Evolutionary conservation across 35 echinoderm and acorn worm species (phyloP).

Genomic region (Ophiothrix spiculata): DNA sequence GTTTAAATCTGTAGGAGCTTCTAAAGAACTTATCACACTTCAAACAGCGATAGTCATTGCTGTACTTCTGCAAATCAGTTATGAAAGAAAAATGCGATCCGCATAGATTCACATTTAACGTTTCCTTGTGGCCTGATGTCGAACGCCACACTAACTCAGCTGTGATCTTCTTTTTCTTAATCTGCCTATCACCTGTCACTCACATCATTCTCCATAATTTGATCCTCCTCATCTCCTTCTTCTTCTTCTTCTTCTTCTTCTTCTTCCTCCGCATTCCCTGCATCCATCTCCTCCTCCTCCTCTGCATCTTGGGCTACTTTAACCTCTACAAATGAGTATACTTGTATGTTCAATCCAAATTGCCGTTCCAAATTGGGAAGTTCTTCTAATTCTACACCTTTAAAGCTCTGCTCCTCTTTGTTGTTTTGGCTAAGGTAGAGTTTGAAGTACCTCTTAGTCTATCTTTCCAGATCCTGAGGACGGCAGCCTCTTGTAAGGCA

Average conservation of each 20-base stretch:
- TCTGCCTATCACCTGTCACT: background rate
- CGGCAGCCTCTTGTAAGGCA: background rate
- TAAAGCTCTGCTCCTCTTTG: background rate
- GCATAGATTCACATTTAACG: background rate
- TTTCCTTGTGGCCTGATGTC: background rate
- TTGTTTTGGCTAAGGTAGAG: background rate
- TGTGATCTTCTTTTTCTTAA: background rate
- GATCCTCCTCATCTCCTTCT: too few relatives aligned
- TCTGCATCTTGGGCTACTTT: too few relatives aligned
- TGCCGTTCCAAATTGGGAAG: background rate
- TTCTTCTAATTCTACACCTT: background rate
- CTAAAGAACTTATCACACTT: background rate
- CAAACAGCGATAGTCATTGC: background rate
- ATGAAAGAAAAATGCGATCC: slow-evolving; percentile 12
- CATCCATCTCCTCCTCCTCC: too few relatives aligned
- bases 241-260: background rate
- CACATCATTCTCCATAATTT: too few relatives aligned
- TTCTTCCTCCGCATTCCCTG: too few relatives aligned
- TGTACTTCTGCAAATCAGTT: background rate
- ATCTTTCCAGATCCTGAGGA: background rate
- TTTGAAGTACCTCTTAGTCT: background rate
- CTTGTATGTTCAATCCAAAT: slow-evolving; percentile 1
- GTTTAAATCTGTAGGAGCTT: background rate
- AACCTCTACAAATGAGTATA: too few relatives aligned
- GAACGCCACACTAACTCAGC: background rate